Percentiles rank a stretch among this genome's conserved stretches.
phyloP scores from a whole-genome alignment of 2,888 invertebrate species.

The Clostera curtula region DNA sequence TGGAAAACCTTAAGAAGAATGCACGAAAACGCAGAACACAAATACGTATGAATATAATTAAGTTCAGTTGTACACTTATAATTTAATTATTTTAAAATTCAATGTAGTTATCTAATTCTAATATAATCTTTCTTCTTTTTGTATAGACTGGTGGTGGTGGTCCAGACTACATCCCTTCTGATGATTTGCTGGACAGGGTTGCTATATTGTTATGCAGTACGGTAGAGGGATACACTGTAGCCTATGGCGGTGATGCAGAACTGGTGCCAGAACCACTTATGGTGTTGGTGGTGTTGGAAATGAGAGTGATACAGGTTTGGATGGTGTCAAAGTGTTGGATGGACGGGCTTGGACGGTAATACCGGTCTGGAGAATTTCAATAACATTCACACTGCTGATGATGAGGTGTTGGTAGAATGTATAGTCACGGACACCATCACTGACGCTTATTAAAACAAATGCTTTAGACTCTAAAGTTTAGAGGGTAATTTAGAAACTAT shows the following conservation, averaged over 20 bases:
- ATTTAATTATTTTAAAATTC: no score
- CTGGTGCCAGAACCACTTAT: no score
- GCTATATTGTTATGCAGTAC: neutral
- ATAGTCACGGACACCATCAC: no score
- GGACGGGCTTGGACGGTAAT: no score
- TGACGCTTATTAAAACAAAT: neutral
- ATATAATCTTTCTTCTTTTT: neutral
- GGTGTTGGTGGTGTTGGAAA: no score
- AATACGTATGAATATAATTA: conserved; percentile 2
- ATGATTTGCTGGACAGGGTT: conserved; percentile 2
- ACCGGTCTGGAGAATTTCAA: no score
- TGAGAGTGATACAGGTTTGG: no score
- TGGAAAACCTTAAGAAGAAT: conserved; percentile 3
- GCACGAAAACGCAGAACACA: conserved; percentile 3
- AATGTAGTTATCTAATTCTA: neutral
- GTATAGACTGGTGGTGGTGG: conserved; percentile 1
- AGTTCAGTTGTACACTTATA: no score
- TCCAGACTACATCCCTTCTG: neutral
- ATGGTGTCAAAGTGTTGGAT: no score
- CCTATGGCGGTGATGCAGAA: conserved; percentile 1
- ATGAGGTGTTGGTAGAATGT: no score
- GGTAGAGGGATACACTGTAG: neutral
- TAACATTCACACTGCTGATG: no score
- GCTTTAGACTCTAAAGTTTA: no score
- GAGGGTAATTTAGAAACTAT: neutral